Evolutionary conservation across 2,888 invertebrate species (phyloP), one percentile per base, ranked within the genome.

Genomic region (Synanthedon tipuliformis): DNA sequence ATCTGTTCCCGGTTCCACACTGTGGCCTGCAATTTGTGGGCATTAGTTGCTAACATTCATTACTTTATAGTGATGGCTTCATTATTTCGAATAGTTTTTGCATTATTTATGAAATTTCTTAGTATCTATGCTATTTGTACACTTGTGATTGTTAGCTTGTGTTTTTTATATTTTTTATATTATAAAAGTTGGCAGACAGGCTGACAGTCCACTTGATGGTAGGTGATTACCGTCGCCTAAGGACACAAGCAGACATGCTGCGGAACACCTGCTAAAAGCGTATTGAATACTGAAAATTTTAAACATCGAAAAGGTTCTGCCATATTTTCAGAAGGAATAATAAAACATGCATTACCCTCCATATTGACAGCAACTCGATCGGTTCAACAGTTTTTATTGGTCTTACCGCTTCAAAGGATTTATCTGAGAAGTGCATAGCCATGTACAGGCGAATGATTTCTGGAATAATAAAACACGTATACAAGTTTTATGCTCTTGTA

Each of bases 341-440:
- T 58, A 58, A 59, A 59, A 57, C 53, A 57, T 53, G 54, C 53
- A 57, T 57, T 57, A 54, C 54, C 48, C 50, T 16, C 49, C 49
- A 49, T 27, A 52, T 55, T 60, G 57, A 59, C 59, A 56, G 52
- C 34, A 34, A 34, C 56, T 71, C 73, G 71, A 77, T 73, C 72
- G 73, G 66, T 70, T 62, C 68, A 61, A 68, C 75, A 71, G 64
- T 64, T 77, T 81, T 81, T 81, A 81, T 81, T 74, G 75, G 68
- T 67, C 62, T 61, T 63, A 55, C 59, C 27, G 59, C 60, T 65
- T 59, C 61, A 52, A 57, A 59, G 65, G 63, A 68, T 71, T 71
- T 69, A 74, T 77, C 68, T 65, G 64, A 63, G 65, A 69, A 81
- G 82, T 83, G 82, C 82, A 76, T 67, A 72, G 71, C 74, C 73